Evolutionary conservation across 2,888 invertebrate species (phyloP).

Genomic region (Empis stercorea): DNA sequence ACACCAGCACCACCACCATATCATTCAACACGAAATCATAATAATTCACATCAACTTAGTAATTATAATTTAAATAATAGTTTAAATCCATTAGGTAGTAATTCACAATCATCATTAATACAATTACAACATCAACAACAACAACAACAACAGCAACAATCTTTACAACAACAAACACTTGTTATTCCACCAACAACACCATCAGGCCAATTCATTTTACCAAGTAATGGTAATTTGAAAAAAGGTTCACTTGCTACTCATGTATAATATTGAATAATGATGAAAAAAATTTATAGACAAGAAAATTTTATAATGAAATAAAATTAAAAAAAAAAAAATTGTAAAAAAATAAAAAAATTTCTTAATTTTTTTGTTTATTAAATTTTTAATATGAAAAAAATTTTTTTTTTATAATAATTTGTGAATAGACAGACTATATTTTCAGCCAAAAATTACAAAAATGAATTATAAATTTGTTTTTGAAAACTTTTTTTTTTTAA

Average conservation of each 20-base stretch:
- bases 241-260: constrained; percentile 46
- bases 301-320: background rate
- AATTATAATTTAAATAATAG: constrained; percentile 5
- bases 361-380: background rate
- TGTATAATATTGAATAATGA: constrained; percentile 37
- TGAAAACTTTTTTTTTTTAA: too few relatives aligned
- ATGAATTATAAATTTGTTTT: too few relatives aligned
- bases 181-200: constrained; percentile 47
- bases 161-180: constrained; percentile 43
- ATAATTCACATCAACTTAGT: constrained; percentile 18
- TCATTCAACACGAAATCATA: constrained; percentile 33
- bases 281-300: too few relatives aligned
- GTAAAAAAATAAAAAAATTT: background rate
- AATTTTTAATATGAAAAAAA: background rate
- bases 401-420: background rate
- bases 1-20: constrained; percentile 74
- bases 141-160: constrained; percentile 45
- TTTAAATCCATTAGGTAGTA: constrained; percentile 2
- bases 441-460: background rate
- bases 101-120: constrained; percentile 39
- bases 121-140: constrained; percentile 43
- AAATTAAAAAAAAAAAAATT: background rate
- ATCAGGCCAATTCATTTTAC: constrained; percentile 36
- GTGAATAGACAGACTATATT: background rate
- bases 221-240: constrained; percentile 35